These are phyloP conservation scores for Tarsius wallacei DNA, from an alignment of 2,797 vertebrate genomes.

Conservation along the genomic window DNA sequence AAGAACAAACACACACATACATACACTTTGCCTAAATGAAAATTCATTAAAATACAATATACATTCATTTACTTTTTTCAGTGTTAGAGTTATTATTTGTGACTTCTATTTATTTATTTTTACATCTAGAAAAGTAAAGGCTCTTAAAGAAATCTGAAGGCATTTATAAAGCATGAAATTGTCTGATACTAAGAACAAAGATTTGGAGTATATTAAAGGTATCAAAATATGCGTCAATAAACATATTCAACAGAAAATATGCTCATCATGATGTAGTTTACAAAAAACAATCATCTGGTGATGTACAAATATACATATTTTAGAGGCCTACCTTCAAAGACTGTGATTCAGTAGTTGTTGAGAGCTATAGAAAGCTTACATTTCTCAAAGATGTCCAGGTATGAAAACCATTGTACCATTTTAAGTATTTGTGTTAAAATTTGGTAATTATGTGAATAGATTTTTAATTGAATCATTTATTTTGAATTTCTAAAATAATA, in stretches of 20 bases:
- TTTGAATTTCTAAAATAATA: conserved; percentile 12
- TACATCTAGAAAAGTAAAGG: not conserved
- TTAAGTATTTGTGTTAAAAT: conserved; percentile 27
- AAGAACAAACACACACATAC: not conserved
- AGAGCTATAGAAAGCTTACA: not conserved
- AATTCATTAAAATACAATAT: not conserved
- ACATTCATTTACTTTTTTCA: not conserved
- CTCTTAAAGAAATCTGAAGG: not conserved
- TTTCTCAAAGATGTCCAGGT: not conserved
- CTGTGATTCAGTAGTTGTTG: not conserved
- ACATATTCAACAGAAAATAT: not conserved
- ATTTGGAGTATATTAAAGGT: not conserved
- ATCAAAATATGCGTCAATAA: not conserved
- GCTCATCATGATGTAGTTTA: not conserved
- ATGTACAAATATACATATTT: not conserved
- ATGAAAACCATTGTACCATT: not conserved
- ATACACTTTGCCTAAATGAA: not conserved
- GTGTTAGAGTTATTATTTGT: not conserved
- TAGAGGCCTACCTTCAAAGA: not conserved
- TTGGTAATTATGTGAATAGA: not conserved
- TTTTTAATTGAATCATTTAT: not conserved
- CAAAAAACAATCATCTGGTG: not conserved
- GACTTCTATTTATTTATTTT: not conserved
- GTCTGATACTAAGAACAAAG: not conserved
- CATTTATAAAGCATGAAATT: not conserved